Percentiles rank a stretch among this genome's conserved stretches.
Conservation (phyloP, 2,888 invertebrate genomes). For the Timema cristinae region DNA sequence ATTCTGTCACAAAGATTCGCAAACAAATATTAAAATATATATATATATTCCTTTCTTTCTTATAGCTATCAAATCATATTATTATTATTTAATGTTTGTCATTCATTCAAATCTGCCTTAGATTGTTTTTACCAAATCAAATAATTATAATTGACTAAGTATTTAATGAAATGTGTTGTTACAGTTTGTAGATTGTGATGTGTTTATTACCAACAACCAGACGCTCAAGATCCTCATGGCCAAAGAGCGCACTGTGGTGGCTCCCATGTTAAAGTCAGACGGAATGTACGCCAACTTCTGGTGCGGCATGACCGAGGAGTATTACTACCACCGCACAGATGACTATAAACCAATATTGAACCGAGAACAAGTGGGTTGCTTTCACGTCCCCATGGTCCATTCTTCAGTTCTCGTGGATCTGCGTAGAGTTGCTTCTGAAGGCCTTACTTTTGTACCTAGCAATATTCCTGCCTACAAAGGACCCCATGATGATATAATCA, state of each 20-base stretch:
- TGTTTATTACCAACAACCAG: slow-evolving; percentile 65
- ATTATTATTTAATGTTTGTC: no score
- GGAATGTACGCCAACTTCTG: slow-evolving; percentile 94
- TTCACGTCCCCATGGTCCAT: slow-evolving; percentile 87
- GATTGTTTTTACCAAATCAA: no score
- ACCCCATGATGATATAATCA: slow-evolving; percentile 87
- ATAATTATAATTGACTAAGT: slow-evolving; percentile 11
- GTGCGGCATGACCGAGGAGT: slow-evolving; percentile 85
- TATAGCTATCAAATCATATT: no score
- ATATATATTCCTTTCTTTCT: background rate
- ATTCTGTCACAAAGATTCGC: no score
- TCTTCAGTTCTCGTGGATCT: slow-evolving; percentile 80
- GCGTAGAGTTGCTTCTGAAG: slow-evolving; percentile 52
- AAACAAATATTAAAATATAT: no score
- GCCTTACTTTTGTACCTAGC: slow-evolving; percentile 68
- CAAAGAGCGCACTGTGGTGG: slow-evolving; percentile 62
- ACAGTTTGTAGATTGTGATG: slow-evolving; percentile 83
- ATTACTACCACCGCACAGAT: slow-evolving; percentile 78
- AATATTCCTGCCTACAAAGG: slow-evolving; percentile 63
- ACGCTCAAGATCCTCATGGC: slow-evolving; percentile 60
- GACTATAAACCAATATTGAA: slow-evolving; percentile 78
- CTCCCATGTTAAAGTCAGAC: slow-evolving; percentile 83
- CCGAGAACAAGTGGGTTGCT: slow-evolving; percentile 66
- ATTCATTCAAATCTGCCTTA: no score
- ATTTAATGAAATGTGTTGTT: slow-evolving; percentile 37